Evolutionary conservation across 2,797 vertebrate genomes (phyloP).

Genomic region (Tympanoctomys barrerae): DNA sequence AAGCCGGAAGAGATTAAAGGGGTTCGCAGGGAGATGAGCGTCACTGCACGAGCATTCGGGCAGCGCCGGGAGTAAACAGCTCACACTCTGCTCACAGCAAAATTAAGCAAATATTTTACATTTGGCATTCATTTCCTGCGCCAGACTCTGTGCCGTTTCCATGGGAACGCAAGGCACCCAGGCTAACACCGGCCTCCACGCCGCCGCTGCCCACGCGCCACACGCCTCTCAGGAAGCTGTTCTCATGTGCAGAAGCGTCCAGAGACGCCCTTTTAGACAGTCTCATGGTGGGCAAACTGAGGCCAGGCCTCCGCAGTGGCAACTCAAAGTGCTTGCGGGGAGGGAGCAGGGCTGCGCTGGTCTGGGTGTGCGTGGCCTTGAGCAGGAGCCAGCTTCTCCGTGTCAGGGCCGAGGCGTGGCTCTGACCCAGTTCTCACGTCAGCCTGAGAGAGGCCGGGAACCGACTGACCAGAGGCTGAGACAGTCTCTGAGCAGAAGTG

Average conservation of each 20-base stretch:
- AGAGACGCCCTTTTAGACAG: background rate
- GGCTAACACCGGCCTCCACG: background rate
- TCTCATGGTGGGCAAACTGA: background rate
- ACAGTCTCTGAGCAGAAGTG: background rate
- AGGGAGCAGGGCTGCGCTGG: background rate
- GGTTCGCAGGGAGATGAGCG: background rate
- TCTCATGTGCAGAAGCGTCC: rapidly evolving
- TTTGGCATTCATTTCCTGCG: background rate
- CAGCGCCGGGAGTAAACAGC: slow-evolving; percentile 28
- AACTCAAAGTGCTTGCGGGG: background rate
- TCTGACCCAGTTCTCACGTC: background rate
- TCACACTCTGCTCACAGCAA: slow-evolving; percentile 47
- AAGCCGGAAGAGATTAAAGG: background rate
- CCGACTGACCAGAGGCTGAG: background rate
- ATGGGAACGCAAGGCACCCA: background rate
- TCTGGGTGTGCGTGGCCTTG: rapidly evolving
- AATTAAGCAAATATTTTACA: slow-evolving; percentile 77
- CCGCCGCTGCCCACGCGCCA: rapidly evolving
- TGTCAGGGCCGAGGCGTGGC: background rate
- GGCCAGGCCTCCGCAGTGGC: background rate
- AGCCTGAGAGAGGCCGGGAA: background rate
- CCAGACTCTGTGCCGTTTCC: slow-evolving; percentile 46
- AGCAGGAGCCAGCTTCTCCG: rapidly evolving
- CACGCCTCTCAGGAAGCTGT: rapidly evolving
- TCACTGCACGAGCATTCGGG: background rate